phyloP scores from a whole-genome alignment of 2,888 invertebrate species.

The Eupithecia exiguata region DNA sequence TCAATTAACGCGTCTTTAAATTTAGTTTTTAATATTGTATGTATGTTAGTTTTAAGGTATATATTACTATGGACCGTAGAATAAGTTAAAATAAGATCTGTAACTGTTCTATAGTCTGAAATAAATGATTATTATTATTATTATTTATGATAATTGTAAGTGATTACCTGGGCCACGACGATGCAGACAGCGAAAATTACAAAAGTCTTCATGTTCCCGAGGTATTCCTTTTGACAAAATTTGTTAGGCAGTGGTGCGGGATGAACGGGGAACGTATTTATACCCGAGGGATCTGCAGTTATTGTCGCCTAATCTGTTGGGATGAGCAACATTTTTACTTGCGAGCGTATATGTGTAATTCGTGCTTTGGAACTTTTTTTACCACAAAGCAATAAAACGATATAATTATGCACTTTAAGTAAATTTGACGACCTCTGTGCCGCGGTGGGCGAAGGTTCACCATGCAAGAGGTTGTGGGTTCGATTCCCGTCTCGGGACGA shows the following conservation, averaged over 20 bases:
- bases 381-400: neutral
- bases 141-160: neutral
- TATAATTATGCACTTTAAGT: no score
- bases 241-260: conserved; percentile 22
- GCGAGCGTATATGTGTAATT: neutral
- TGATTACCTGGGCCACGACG: conserved; percentile 69
- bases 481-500: no score
- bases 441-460: no score
- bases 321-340: conserved; percentile 53
- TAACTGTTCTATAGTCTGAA: no score
- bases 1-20: no score
- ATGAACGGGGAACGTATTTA: conserved; percentile 35
- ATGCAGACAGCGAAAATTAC: conserved; percentile 72
- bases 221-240: neutral
- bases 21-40: no score
- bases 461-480: no score
- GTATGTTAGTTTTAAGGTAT: no score
- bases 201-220: conserved; percentile 68
- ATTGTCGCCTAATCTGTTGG: conserved; percentile 42
- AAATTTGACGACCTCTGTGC: no score
- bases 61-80: no score
- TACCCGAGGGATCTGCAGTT: conserved; percentile 34
- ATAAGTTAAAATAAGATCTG: no score
- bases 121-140: no score
- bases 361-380: neutral